Evolutionary conservation across 1,140 invertebrate species (phyloP).

Genomic region (Drosophila bipectinata): DNA sequence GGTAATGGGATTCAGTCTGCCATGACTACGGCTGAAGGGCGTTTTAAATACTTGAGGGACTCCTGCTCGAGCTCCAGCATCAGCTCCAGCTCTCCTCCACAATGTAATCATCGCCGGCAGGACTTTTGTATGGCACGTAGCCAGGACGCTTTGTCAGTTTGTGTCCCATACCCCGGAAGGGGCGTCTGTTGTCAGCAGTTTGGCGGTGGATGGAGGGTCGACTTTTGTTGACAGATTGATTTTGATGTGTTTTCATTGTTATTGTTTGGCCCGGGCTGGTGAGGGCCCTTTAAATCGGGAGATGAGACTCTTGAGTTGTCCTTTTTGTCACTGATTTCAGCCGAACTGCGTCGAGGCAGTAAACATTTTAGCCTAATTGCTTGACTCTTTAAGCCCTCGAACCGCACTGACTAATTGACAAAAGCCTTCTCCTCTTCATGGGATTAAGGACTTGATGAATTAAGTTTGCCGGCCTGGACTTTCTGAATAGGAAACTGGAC

Average conservation of each 20-base stretch:
- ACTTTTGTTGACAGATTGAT: constrained; percentile 78
- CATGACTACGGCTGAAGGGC: constrained; percentile 30
- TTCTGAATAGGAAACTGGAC: constrained; percentile 16
- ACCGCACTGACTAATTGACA: constrained; percentile 41
- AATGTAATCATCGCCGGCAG: constrained; percentile 19
- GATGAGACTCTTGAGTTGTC: constrained; percentile 16
- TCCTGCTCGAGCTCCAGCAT: constrained; percentile 33
- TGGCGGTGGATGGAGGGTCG: constrained; percentile 18
- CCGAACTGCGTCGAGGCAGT: constrained; percentile 14
- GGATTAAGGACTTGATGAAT: constrained; percentile 24
- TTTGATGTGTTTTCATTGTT: constrained; percentile 81
- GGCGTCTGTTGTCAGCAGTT: constrained; percentile 56
- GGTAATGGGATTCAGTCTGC: constrained; percentile 59
- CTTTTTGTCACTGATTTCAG: constrained; percentile 34
- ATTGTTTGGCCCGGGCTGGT: constrained; percentile 57
- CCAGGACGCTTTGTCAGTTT: constrained; percentile 49
- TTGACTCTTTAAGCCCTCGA: constrained; percentile 56
- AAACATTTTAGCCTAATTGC: constrained; percentile 79
- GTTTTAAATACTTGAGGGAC: constrained; percentile 71
- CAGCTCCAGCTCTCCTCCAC: not conserved
- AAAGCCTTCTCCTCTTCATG: constrained; percentile 2
- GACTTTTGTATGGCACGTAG: constrained; percentile 46
- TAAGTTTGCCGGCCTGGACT: not conserved
- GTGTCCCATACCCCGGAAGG: not conserved
- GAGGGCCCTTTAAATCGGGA: constrained; percentile 15